Evolutionary conservation across 2,888 invertebrate genomes (phyloP).

Genomic region (Drosophila flavopinicola): DNA sequence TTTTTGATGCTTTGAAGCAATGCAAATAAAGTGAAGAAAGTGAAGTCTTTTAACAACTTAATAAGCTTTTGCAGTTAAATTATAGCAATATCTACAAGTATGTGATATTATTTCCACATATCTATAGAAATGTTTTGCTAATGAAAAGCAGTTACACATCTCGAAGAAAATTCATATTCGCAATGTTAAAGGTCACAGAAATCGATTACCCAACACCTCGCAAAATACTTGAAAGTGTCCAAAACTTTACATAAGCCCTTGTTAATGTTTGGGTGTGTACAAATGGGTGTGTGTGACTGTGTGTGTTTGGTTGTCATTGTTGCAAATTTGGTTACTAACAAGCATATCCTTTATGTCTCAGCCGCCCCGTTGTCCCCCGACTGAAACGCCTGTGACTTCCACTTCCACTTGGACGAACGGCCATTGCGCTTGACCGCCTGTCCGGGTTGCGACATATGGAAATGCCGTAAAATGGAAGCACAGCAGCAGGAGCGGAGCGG

Average conservation of each 20-base stretch:
- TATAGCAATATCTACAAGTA: not conserved
- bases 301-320: conserved; percentile 28
- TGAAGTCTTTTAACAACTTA: too few relatives aligned
- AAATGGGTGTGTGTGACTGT: conserved; percentile 4
- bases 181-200: conserved; percentile 22
- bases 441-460: conserved; percentile 67
- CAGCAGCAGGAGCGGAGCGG: not conserved
- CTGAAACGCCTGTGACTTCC: conserved; percentile 13
- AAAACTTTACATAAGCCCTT: conserved; percentile 16
- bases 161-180: conserved; percentile 5
- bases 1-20: too few relatives aligned
- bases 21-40: too few relatives aligned
- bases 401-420: conserved; percentile 66
- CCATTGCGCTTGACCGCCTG: conserved; percentile 73
- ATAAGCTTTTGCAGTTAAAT: not conserved
- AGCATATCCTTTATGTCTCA: conserved; percentile 57
- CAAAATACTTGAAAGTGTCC: conserved; percentile 49
- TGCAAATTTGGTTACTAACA: conserved; percentile 65
- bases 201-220: conserved; percentile 39
- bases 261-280: too few relatives aligned
- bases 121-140: not conserved
- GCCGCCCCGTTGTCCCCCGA: not conserved
- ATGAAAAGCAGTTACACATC: conserved; percentile 9
- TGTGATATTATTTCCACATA: too few relatives aligned
- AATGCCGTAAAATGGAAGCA: conserved; percentile 45